phyloP scores from a whole-genome alignment of 2,797 vertebrate species.

The Apodemus agrarius region DNA sequence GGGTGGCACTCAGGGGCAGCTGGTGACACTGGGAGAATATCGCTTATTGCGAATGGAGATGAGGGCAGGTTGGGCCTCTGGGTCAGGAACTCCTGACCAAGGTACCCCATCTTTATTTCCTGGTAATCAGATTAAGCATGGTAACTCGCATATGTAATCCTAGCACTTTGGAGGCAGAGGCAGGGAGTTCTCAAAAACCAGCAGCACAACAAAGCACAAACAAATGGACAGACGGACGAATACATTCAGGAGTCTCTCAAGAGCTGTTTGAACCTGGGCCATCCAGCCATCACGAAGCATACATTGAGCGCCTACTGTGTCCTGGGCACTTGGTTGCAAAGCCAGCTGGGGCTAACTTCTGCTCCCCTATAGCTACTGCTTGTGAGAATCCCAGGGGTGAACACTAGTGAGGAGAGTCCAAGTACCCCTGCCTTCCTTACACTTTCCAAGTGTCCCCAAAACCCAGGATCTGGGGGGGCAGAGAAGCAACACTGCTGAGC shows the following conservation, averaged over 20 bases:
- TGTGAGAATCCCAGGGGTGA: no score
- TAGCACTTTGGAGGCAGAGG: background rate
- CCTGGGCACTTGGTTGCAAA: background rate
- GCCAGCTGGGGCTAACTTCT: background rate
- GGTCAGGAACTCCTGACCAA: background rate
- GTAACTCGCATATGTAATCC: background rate
- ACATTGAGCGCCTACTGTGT: background rate
- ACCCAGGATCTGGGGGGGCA: background rate
- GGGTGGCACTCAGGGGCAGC: no score
- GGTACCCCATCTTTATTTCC: background rate
- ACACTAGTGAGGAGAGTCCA: background rate
- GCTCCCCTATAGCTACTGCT: background rate
- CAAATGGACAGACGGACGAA: fast-evolving
- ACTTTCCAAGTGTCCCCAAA: background rate
- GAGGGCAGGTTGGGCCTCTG: background rate
- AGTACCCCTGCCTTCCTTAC: background rate
- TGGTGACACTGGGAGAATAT: no score
- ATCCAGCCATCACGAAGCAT: background rate
- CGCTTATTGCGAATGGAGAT: background rate
- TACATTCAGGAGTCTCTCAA: background rate
- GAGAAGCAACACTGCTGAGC: background rate
- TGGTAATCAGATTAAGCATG: background rate
- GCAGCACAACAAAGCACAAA: background rate
- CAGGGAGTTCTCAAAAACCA: background rate
- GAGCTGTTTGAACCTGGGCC: background rate